Evolutionary conservation across 2,888 invertebrate genomes (phyloP).

Genomic region (Gnatocerus cornutus): DNA sequence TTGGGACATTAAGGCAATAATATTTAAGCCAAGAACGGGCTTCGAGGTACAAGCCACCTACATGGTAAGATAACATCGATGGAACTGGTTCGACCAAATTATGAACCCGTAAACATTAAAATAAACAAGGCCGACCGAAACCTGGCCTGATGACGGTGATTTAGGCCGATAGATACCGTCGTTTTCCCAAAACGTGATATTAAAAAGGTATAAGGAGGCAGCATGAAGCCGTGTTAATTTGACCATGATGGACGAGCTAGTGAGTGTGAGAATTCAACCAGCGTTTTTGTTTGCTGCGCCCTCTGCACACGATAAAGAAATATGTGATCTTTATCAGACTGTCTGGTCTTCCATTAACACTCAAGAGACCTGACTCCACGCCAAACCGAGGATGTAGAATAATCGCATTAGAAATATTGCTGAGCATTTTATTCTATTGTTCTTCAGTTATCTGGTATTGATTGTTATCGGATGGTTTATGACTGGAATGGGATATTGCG

Average conservation of each 20-base stretch:
- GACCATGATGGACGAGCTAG: conserved; percentile 51
- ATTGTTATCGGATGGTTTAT: conserved; percentile 21
- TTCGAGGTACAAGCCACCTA: conserved; percentile 67
- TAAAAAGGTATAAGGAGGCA: conserved; percentile 46
- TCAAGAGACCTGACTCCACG: conserved; percentile 5
- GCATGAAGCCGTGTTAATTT: conserved; percentile 47
- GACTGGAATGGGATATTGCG: conserved; percentile 18
- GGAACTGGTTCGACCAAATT: conserved; percentile 66
- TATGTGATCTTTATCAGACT: conserved; percentile 42
- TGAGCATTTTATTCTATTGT: conserved; percentile 26
- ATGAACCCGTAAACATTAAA: conserved; percentile 67
- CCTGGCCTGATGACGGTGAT: conserved; percentile 54
- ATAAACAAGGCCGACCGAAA: conserved; percentile 61
- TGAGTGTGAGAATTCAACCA: conserved; percentile 48
- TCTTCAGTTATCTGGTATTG: conserved; percentile 21
- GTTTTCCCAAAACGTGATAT: conserved; percentile 53
- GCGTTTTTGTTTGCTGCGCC: conserved; percentile 40
- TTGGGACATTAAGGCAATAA: conserved; percentile 62
- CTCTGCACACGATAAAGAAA: conserved; percentile 41
- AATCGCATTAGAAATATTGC: conserved; percentile 19
- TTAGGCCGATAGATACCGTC: conserved; percentile 52
- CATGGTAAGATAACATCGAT: conserved; percentile 65
- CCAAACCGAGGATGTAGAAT: conserved; percentile 3
- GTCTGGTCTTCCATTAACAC: conserved; percentile 46
- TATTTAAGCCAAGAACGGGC: conserved; percentile 61